Evolutionary conservation across 1,140 invertebrate genomes (phyloP).

Genomic region (Penaeus japonicus): DNA sequence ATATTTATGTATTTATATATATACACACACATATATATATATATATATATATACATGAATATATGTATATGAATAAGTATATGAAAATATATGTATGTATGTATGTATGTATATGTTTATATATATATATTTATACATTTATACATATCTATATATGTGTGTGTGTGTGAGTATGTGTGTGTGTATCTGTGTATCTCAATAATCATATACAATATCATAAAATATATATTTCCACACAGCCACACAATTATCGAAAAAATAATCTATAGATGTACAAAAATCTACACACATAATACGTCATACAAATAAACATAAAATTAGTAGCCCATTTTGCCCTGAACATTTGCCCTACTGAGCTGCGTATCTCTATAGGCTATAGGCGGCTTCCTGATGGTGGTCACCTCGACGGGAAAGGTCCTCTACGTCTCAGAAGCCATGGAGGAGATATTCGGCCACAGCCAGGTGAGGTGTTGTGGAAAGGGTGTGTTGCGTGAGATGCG

Average conservation of each 20-base stretch:
- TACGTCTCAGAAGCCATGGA: constrained; percentile 85
- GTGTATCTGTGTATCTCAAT: too few species aligned
- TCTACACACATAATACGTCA: too few species aligned
- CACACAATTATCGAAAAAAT: too few species aligned
- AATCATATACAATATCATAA: too few species aligned
- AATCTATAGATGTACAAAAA: too few species aligned
- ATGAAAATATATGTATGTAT: background rate
- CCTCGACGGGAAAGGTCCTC: constrained; percentile 82
- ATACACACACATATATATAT: background rate
- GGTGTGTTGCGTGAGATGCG: too few species aligned
- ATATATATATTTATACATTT: constrained; percentile 11
- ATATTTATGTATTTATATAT: background rate
- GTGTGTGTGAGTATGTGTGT: too few species aligned
- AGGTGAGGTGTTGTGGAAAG: constrained; percentile 62
- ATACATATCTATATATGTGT: too few species aligned
- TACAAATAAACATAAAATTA: background rate
- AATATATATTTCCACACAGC: too few species aligned
- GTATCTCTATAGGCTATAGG: background rate
- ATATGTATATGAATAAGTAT: background rate
- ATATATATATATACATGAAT: background rate
- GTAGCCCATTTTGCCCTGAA: background rate
- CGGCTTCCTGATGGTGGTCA: constrained; percentile 77
- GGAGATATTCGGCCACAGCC: constrained; percentile 80
- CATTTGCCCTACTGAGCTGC: too few species aligned
- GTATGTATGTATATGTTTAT: background rate